Conservation (phyloP, 2,113 vertebrate species). For the Cololabis saira region DNA sequence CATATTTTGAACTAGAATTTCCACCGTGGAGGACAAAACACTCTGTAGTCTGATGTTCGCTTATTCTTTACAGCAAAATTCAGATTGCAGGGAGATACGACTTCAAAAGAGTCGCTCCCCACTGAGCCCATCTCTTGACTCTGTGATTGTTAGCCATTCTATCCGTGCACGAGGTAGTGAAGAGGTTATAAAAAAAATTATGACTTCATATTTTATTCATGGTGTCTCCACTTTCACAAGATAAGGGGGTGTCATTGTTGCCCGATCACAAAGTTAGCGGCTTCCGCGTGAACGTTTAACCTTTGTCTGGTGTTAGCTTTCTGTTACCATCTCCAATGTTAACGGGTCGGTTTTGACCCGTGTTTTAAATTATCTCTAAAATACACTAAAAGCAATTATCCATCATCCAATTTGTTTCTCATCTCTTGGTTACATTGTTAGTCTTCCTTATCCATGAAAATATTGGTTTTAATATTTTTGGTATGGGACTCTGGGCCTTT, state of each 20-base stretch:
- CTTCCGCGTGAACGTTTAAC: slow-evolving; percentile 57
- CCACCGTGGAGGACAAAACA: slow-evolving; percentile 8
- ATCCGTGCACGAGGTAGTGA: slow-evolving; percentile 64
- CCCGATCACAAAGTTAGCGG: slow-evolving; percentile 50
- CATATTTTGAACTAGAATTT: not conserved
- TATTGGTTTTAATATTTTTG: too few species aligned
- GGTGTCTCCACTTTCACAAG: slow-evolving; percentile 61
- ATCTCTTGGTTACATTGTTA: too few species aligned
- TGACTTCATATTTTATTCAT: slow-evolving; percentile 79
- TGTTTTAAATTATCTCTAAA: too few species aligned
- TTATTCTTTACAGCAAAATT: slow-evolving; percentile 65
- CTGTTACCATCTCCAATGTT: too few species aligned
- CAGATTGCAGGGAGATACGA: slow-evolving; percentile 43
- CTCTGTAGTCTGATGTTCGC: slow-evolving; percentile 46
- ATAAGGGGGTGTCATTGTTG: slow-evolving; percentile 72
- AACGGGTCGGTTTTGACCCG: too few species aligned
- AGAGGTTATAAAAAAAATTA: slow-evolving; percentile 56
- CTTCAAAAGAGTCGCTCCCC: slow-evolving; percentile 71
- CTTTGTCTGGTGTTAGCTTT: too few species aligned
- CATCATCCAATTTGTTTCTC: too few species aligned
- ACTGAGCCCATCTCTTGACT: slow-evolving; percentile 58
- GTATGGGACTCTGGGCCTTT: too few species aligned
- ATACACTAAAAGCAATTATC: too few species aligned
- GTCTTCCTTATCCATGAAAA: too few species aligned
- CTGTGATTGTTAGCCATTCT: slow-evolving; percentile 76